Conservation (phyloP, 2,888 invertebrate species). For the Eilema depressum region DNA sequence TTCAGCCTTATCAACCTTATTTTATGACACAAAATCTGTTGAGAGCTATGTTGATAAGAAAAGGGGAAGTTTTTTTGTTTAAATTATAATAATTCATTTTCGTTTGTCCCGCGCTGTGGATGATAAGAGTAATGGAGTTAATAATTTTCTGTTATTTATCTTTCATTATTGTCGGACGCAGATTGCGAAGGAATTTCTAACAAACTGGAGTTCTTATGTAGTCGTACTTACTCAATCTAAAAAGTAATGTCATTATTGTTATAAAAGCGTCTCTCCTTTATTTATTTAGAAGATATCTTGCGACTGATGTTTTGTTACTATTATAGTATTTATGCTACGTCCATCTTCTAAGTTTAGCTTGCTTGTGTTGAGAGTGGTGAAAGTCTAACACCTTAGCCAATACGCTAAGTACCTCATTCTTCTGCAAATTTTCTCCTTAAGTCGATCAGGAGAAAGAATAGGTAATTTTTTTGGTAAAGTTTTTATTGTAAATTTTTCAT, state of each 20-base stretch:
- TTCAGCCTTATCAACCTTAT: conserved; percentile 22
- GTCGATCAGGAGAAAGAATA: too few relatives aligned
- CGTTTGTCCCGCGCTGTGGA: conserved; percentile 35
- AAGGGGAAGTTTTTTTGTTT: conserved; percentile 49
- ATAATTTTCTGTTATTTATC: conserved; percentile 45
- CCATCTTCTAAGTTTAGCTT: not conserved
- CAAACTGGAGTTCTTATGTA: not conserved
- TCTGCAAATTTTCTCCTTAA: too few relatives aligned
- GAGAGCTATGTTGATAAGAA: conserved; percentile 35
- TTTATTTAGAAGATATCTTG: not conserved
- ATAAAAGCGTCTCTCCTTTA: not conserved
- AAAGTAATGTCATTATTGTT: not conserved
- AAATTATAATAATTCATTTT: conserved; percentile 54
- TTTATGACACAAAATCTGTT: conserved; percentile 25
- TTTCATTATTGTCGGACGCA: conserved; percentile 34
- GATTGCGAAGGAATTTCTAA: conserved; percentile 16
- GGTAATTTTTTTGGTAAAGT: too few relatives aligned
- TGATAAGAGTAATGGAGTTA: conserved; percentile 42
- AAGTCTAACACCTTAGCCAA: not conserved
- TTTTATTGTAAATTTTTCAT: too few relatives aligned
- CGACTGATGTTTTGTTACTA: not conserved
- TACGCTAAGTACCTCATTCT: too few relatives aligned
- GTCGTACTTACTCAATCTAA: not conserved
- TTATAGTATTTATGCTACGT: not conserved
- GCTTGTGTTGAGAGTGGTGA: not conserved